These are phyloP conservation scores for Heliangelus exortis DNA, from an alignment of 2,797 vertebrate genomes.

Conservation along the genomic window DNA sequence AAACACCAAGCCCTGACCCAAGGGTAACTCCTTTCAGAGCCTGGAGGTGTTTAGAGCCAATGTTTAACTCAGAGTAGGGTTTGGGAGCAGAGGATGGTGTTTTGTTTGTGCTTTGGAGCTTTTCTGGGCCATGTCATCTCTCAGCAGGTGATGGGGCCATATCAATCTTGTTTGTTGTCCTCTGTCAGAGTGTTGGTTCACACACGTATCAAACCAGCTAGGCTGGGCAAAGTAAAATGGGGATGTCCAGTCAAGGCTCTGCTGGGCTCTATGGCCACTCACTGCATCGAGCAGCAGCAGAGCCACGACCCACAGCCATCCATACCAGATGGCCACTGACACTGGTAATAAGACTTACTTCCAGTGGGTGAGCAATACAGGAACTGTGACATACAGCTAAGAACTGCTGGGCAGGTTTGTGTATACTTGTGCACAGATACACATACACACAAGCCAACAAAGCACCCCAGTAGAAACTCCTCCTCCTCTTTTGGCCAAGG, in stretches of 20 bases:
- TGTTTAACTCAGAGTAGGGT: not conserved
- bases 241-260: not conserved
- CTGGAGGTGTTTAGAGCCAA: not conserved
- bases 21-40: not conserved
- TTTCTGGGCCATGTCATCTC: not conserved
- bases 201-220: not conserved
- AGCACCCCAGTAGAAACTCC: not conserved
- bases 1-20: not conserved
- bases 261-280: not conserved
- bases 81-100: not conserved
- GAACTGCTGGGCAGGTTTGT: not conserved
- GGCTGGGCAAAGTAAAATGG: not conserved
- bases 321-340: not conserved
- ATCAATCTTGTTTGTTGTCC: not conserved
- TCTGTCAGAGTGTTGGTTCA: not conserved
- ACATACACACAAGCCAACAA: not conserved
- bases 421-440: not conserved
- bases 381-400: not conserved
- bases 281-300: not conserved
- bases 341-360: not conserved
- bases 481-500: not conserved
- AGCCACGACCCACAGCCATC: not conserved
- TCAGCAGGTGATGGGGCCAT: not conserved
- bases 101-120: not conserved
- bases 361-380: not conserved